Conservation (phyloP, 64 coral and sea anemone species). For the Anthopleura sola region DNA sequence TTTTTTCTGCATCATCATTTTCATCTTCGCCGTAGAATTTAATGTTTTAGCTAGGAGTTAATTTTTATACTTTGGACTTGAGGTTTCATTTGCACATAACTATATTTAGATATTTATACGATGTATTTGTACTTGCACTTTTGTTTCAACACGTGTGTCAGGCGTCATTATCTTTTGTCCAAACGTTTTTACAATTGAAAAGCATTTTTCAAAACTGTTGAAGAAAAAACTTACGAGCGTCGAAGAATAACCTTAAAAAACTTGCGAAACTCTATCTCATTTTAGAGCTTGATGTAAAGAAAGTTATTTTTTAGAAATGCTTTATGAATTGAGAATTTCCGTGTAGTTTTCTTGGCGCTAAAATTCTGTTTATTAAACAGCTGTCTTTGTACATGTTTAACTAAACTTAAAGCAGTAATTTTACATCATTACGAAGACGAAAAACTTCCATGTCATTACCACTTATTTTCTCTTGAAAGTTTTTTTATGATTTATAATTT, state of each 20-base stretch:
- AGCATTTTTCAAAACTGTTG: neutral
- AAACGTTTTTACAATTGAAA: neutral
- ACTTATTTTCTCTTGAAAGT: neutral
- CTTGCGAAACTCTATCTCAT: neutral
- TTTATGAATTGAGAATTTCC: neutral
- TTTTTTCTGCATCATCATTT: neutral
- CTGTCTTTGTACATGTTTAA: neutral
- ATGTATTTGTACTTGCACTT: neutral
- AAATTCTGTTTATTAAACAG: neutral
- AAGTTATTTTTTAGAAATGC: neutral
- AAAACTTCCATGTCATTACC: neutral
- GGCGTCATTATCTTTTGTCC: neutral
- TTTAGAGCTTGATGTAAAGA: neutral
- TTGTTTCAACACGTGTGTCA: neutral
- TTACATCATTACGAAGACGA: neutral
- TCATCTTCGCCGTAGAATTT: neutral
- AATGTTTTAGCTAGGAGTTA: neutral
- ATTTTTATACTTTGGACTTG: neutral
- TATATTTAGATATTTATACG: neutral
- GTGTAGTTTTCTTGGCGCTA: neutral
- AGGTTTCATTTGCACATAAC: neutral
- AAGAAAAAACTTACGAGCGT: neutral
- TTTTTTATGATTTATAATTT: neutral
- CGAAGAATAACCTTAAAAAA: neutral
- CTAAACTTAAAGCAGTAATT: slow-evolving; percentile 1